Base-by-base conservation (phyloP, 2,888 invertebrate genomes). In the Acrobeloides nanus region DNA sequence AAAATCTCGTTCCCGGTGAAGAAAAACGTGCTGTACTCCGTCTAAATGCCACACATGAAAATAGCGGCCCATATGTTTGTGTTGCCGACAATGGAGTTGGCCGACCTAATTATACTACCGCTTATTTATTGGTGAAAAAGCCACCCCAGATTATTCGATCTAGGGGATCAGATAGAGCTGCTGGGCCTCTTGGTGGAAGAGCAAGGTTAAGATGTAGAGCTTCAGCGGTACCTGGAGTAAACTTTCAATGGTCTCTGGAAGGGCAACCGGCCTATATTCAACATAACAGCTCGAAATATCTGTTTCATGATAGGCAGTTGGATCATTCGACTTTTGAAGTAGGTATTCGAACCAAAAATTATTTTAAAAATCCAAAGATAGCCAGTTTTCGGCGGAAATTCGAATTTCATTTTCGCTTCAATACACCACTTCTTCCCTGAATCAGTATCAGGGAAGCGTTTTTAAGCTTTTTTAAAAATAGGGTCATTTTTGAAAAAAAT, bases 1-100 rank as follows among this genome's bases (percentile, higher is more conserved):
- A 44, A 3, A 29, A 8, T 10, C 8, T n/a, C 8, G 8, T 35
- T 35, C 7, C 35, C 15, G 35, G 39, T 33, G 39, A 35, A 39
- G 45, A 59, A 8, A 46, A 43, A 8, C 53, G 60, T 5, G 55
- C 62, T 8, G 63, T 63, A 12, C 43, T 72, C 1, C 49, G 63
- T 12, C 26, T 71, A n/a, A 70, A 66, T 20, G 69, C 68, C 0
- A 59, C 66, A 3, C 50, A 63, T 15, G 55, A 62, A 17, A 57
- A 45, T 27, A 62, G 62, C 18, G 71, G 71, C n/a, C 61, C 66
- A 17, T 71, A 68, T 41, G 48, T 53, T 1, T 71, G 71, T 34
- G 48, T 48, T 7, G 71, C 64, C 0, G 54, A 66, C 48, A 71
- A 71, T 41, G 71, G 71, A 18, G 53, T 72, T 21, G 71, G 72